These are phyloP conservation scores for Pseudopleuronectes americanus DNA, from an alignment of 2,797 vertebrate genomes.

Conservation along the genomic window DNA sequence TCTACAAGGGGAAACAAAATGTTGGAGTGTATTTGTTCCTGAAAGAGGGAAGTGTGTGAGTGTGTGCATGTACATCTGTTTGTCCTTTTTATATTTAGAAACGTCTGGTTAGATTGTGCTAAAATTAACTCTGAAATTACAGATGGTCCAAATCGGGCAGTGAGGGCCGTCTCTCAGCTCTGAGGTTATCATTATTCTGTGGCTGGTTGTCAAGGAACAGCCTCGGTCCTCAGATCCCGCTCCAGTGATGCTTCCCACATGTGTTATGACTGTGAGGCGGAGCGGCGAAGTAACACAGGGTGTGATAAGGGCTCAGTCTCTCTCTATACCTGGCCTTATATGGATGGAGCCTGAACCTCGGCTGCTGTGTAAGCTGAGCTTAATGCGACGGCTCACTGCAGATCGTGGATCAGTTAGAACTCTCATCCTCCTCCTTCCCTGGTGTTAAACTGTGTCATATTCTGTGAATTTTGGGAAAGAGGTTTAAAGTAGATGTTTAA, in stretches of 20 bases:
- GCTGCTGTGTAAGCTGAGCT: conserved; percentile 26
- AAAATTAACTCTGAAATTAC: conserved; percentile 72
- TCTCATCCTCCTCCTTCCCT: conserved; percentile 16
- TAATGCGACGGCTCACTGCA: conserved; percentile 28
- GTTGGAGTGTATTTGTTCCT: conserved; percentile 37
- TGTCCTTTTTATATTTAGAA: conserved; percentile 69
- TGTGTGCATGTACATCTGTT: conserved; percentile 37
- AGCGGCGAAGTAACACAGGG: conserved; percentile 56
- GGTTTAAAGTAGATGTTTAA: neutral
- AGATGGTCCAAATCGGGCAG: conserved; percentile 62
- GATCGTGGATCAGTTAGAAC: conserved; percentile 43
- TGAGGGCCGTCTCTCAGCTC: conserved; percentile 52
- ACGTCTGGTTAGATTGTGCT: conserved; percentile 61
- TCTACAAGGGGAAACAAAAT: conserved; percentile 14
- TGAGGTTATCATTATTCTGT: conserved; percentile 77
- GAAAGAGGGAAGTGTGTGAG: conserved; percentile 1
- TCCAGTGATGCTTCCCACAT: conserved; percentile 62
- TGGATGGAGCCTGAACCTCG: conserved; percentile 50
- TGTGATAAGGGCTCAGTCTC: conserved; percentile 59
- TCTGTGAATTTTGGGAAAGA: no score
- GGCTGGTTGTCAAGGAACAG: conserved; percentile 63
- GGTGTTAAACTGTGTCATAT: conserved; percentile 11
- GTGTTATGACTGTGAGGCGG: conserved; percentile 63
- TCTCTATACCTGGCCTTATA: conserved; percentile 68
- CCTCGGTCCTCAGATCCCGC: conserved; percentile 60